Evolutionary conservation across 2,888 invertebrate species (phyloP), one percentile per base, ranked within the genome.

Genomic region (Cheilosia vulpina): DNA sequence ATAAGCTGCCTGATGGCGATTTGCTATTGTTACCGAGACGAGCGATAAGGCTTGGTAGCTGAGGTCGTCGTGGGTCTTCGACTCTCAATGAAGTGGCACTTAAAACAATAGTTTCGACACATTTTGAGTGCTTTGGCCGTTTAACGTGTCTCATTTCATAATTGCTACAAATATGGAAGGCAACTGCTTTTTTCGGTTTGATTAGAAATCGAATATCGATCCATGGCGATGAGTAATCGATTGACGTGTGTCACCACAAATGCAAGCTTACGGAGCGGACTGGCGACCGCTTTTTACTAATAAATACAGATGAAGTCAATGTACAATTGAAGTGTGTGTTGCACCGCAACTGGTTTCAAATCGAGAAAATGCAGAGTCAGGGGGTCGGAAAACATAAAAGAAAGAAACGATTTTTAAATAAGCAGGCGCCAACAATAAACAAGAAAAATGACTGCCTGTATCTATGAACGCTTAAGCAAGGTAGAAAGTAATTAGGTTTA

Each of bases 31-130:
- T 55, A 62, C 24, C 38, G 11, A 63, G 81, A 75, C 75, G 75
- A 71, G 62, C 4, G 24, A 3, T 15, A 7, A 13, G 13, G 27
- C 6, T 31, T 21, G 9, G 27, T 9, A 31, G 9, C 9, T 7
- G 38, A n/a, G 38, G 41, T 45, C 34, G 15, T 52, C n/a, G 47
- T 55, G 52, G 62, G 65, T 73, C 76, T 66, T 65, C 77, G 66
- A 62, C 79, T 63, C 47, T 13, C 9, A 50, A n/a, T n/a, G 4
- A 58, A 45, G 27, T 53, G 13, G 1, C 17, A 27, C 27, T 19
- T 47, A 17, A 9, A 21, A 27, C 15, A 13, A 52, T 21, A 21
- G 50, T 66, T 52, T 50, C 62, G 6, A 50, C 15, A 50, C 19
- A 50, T 45, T 19, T n/a, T 19, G n/a, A 9, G n/a, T 15, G 19